Percentiles rank a stretch among this genome's conserved stretches.
Evolutionary conservation across 2,113 vertebrate species (phyloP).

Genomic region (Corapipo altera): DNA sequence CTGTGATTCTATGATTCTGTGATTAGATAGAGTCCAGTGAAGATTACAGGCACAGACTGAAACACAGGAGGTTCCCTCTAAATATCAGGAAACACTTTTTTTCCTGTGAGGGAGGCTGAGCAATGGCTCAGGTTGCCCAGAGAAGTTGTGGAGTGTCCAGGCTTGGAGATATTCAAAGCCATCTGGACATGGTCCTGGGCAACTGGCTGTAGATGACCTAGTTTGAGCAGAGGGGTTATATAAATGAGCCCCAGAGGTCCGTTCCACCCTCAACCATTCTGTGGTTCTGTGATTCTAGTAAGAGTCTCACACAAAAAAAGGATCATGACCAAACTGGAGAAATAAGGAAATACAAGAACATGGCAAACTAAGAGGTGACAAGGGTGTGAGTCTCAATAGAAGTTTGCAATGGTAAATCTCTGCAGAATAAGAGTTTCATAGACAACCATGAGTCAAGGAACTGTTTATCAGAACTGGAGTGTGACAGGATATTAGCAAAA

Average conservation of each 20-base stretch:
- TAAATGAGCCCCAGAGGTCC: neutral
- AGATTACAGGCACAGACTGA: neutral
- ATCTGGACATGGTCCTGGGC: neutral
- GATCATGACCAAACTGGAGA: neutral
- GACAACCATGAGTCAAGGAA: neutral
- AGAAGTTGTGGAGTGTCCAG: neutral
- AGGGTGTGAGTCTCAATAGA: neutral
- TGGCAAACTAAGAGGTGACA: neutral
- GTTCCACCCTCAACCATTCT: neutral
- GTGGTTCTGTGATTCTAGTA: neutral
- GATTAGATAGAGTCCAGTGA: neutral
- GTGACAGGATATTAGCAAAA: constrained; percentile 5
- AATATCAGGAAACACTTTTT: neutral
- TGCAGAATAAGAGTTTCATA: neutral
- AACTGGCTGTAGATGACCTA: neutral
- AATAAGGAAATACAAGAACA: neutral
- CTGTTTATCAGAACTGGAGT: neutral
- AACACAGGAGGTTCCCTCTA: neutral
- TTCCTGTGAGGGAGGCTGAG: neutral
- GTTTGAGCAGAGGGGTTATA: neutral
- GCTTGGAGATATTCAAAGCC: neutral
- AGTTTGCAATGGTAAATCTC: neutral
- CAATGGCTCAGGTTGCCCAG: neutral
- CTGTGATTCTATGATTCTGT: neutral
- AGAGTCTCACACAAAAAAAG: neutral